phyloP scores from a whole-genome alignment of 2,113 vertebrate genomes.

The Genyomyrus donnyi region DNA sequence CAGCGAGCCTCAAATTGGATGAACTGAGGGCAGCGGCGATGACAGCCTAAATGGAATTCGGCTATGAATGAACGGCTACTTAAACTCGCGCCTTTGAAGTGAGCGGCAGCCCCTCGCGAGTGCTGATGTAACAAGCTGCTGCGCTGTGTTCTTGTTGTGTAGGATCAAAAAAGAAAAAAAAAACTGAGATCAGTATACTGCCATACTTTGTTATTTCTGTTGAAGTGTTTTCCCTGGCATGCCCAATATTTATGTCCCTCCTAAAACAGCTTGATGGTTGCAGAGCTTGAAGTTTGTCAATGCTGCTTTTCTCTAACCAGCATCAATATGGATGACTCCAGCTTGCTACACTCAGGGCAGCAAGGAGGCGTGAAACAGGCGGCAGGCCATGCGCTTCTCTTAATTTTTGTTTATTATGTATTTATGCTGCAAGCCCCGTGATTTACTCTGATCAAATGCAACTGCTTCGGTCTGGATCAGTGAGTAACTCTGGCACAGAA shows the following conservation, averaged over 20 bases:
- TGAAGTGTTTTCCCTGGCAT: neutral
- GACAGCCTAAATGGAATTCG: neutral
- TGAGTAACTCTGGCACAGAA: constrained; percentile 49
- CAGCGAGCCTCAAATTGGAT: neutral
- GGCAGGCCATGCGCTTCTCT: constrained; percentile 40
- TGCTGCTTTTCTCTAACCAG: constrained; percentile 52
- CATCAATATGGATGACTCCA: constrained; percentile 59
- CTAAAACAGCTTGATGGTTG: constrained; percentile 43
- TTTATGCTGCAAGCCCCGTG: constrained; percentile 56
- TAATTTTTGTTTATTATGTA: constrained; percentile 63
- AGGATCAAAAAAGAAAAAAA: neutral
- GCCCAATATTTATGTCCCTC: constrained; percentile 20
- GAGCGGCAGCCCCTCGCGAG: neutral
- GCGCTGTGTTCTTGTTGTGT: neutral
- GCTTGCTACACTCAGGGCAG: constrained; percentile 48
- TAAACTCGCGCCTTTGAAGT: neutral
- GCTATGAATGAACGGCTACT: constrained; percentile 8
- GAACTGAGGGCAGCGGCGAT: neutral
- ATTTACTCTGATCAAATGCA: constrained; percentile 60
- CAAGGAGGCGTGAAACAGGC: constrained; percentile 45
- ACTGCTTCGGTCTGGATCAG: constrained; percentile 54
- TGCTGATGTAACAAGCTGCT: constrained; percentile 1
- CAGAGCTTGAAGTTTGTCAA: constrained; percentile 53
- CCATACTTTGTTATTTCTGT: neutral
- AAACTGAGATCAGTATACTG: neutral